A percentile compares a stretch with the other conserved stretches of the same genome.
These are phyloP conservation scores for Drosophila seguyi DNA, from an alignment of 1,140 invertebrate species.

Conservation along the genomic window DNA sequence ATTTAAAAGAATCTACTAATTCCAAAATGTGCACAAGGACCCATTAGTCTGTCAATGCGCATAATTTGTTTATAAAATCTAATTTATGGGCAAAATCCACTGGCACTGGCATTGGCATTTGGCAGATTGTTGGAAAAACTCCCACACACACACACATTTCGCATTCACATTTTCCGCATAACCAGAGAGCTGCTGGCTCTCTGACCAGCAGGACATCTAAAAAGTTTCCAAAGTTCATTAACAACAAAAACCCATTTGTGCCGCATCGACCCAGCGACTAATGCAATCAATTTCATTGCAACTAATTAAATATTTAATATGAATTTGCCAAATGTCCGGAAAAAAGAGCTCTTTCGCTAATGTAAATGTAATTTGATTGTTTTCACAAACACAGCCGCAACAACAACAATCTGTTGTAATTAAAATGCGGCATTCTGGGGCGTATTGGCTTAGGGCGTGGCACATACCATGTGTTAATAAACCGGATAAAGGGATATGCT, in stretches of 20 bases:
- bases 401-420: conserved; percentile 42
- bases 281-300: conserved; percentile 55
- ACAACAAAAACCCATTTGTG: conserved; percentile 27
- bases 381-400: conserved; percentile 47
- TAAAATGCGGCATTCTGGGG: conserved; percentile 21
- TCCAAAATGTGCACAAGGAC: not conserved
- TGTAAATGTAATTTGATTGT: conserved; percentile 57
- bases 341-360: conserved; percentile 34
- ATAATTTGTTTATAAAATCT: conserved; percentile 9
- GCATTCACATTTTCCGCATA: conserved; percentile 1
- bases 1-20: not conserved
- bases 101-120: conserved; percentile 7
- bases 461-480: conserved; percentile 39
- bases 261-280: conserved; percentile 24
- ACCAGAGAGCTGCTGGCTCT: not conserved
- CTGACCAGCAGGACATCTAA: conserved; percentile 3
- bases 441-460: conserved; percentile 22
- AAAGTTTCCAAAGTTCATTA: conserved; percentile 54
- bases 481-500: conserved; percentile 19
- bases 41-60: conserved; percentile 3
- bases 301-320: conserved; percentile 67
- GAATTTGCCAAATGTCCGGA: conserved; percentile 28
- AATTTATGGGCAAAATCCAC: conserved; percentile 32
- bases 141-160: too few relatives aligned
- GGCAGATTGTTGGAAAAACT: conserved; percentile 3